Evolutionary conservation across 2,797 vertebrate genomes (phyloP), one percentile per base, ranked within the genome.

Genomic region (Odontamblyopus rebecca): DNA sequence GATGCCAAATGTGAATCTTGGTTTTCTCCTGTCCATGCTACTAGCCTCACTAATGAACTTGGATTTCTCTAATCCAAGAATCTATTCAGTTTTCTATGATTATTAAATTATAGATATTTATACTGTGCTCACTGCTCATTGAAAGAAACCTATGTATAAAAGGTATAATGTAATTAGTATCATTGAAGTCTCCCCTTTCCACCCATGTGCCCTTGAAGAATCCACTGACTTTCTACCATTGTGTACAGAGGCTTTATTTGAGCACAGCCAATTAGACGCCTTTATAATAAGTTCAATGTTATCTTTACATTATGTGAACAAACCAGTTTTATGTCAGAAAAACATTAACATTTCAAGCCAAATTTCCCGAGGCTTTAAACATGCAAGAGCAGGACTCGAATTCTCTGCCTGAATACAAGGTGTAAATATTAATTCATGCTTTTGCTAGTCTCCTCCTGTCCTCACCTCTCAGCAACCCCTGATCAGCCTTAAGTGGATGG

Each of bases 341-440:
- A 18, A 26, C 44, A 29, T 48, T 50, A 11, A 2, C 27, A 16
- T 29, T 65, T 50, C 26, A 67, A 32, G 16, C 6, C 38, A 48
- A 29, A 27, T 54, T 54, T 67, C 65, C 50, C 2, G 29, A 32
- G 29, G 65, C 18, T 54, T 35, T 67, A 67, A 54, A 23, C 50
- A 15, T 67, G 50, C 11, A n/a, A 30, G 29, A 11, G 11, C 50
- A 32, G 30, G 19, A 35, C 65, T 53, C 19, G 8, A 15, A 38
- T 11, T 32, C 32, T 68, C 67, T 56, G 32, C 57, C 16, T 56
- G 67, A 68, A 68, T 26, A 38, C 53, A 56, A 41, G 19, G 30
- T 56, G 50, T 15, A 54, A 50, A 51, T 67, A 67, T 67, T 67
- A 67, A 67, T 67, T 30, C 23, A 11, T 53, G 50, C 48, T 54